A percentile compares a stretch with the other conserved stretches of the same genome.
Evolutionary conservation across 2,113 vertebrate genomes (phyloP).

Genomic region (Ptyas mucosa): DNA sequence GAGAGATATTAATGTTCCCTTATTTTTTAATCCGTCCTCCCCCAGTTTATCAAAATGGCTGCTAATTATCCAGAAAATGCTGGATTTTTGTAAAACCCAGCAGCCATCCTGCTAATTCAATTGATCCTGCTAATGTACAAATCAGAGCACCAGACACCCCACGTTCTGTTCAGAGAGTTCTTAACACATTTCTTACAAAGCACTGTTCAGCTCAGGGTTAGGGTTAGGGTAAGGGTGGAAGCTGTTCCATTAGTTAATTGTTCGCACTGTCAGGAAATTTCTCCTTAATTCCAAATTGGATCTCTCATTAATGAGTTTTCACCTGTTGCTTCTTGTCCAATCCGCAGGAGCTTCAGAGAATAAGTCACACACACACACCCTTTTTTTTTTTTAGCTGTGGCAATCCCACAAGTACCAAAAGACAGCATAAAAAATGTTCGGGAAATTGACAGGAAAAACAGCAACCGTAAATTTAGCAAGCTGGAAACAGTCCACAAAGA

Average conservation of each 20-base stretch:
- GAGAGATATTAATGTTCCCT: background rate
- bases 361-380: background rate
- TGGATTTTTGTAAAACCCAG: background rate
- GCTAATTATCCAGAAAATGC: background rate
- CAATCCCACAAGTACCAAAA: background rate
- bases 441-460: background rate
- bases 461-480: background rate
- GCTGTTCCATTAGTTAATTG: background rate
- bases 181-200: background rate
- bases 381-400: background rate
- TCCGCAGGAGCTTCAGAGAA: background rate
- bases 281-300: background rate
- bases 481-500: background rate
- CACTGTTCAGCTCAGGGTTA: background rate
- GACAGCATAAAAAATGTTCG: background rate
- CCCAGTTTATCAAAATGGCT: background rate
- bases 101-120: background rate
- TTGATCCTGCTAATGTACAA: background rate
- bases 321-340: background rate
- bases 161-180: background rate
- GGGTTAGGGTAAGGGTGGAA: background rate
- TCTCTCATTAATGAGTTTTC: background rate
- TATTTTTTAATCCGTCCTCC: background rate
- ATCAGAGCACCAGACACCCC: background rate
- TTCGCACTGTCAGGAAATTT: background rate